phyloP scores from a whole-genome alignment of 1,140 invertebrate species.

The Lordiphosa mommai region DNA sequence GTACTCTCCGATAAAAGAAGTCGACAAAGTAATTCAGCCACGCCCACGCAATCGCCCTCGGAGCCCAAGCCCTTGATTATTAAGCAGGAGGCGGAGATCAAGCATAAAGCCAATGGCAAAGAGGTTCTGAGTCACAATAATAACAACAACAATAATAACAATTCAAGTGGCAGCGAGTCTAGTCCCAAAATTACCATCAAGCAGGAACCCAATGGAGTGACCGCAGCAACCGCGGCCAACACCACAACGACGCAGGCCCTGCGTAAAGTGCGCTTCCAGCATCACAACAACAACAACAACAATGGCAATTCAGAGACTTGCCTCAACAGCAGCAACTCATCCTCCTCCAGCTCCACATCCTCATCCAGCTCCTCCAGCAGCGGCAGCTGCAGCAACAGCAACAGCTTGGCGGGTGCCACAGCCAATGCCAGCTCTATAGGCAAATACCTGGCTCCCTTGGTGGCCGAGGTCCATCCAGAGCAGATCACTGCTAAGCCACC shows the following conservation, averaged over 20 bases:
- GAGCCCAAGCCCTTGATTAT: constrained; percentile 35
- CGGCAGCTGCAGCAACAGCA: constrained; percentile 12
- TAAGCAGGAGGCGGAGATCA: constrained; percentile 46
- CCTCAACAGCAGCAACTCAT: constrained; percentile 9
- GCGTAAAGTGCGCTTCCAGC: constrained; percentile 64
- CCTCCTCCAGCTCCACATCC: constrained; percentile 13
- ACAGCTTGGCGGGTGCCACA: constrained; percentile 56
- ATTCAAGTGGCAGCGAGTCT: constrained; percentile 24
- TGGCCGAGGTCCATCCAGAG: constrained; percentile 78
- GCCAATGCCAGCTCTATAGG: constrained; percentile 55
- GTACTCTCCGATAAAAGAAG: constrained; percentile 64
- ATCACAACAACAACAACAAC: constrained; percentile 37
- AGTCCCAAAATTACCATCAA: constrained; percentile 40
- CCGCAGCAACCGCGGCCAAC: background rate
- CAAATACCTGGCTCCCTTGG: constrained; percentile 79
- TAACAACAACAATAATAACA: constrained; percentile 26
- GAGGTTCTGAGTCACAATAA: constrained; percentile 21
- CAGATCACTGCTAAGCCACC: constrained; percentile 75
- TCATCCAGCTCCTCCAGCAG: constrained; percentile 18
- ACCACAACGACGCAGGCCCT: constrained; percentile 48
- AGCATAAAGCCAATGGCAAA: constrained; percentile 38
- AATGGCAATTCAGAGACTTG: constrained; percentile 25
- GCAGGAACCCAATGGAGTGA: constrained; percentile 52
- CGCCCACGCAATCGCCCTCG: constrained; percentile 25
- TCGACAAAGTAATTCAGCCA: constrained; percentile 45